Conservation (phyloP, 2,797 vertebrate species). For the Acipenser ruthenus region DNA sequence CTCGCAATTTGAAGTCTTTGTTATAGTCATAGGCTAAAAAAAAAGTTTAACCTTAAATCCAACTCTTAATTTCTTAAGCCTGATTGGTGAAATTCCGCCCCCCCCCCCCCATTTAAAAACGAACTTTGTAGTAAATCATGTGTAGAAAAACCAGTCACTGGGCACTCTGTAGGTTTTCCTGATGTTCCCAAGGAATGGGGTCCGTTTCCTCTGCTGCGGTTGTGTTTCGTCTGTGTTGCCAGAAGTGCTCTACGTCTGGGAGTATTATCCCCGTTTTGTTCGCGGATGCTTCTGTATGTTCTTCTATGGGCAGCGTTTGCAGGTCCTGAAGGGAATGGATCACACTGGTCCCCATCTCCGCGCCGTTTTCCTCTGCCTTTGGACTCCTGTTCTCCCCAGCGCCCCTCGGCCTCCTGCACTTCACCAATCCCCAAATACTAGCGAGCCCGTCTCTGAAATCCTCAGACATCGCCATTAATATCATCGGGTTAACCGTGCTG, state of each 20-base stretch:
- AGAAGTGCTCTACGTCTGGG: constrained; percentile 71
- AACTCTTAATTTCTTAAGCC: neutral
- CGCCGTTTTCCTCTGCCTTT: constrained; percentile 39
- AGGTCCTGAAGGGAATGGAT: constrained; percentile 27
- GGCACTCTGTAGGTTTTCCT: constrained; percentile 33
- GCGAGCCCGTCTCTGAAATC: constrained; percentile 56
- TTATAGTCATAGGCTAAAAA: too few relatives aligned
- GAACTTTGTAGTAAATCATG: neutral
- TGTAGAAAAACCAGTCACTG: neutral
- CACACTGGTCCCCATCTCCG: constrained; percentile 36
- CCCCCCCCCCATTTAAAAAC: too few relatives aligned
- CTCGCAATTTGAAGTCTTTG: too few relatives aligned
- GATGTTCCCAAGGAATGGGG: constrained; percentile 68
- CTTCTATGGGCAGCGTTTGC: constrained; percentile 3
- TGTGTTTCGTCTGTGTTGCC: constrained; percentile 65
- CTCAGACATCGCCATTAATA: constrained; percentile 57
- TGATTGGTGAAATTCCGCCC: neutral
- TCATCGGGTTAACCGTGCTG: constrained; percentile 52
- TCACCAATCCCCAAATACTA: constrained; percentile 35
- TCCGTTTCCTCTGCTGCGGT: constrained; percentile 53
- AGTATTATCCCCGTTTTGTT: constrained; percentile 44
- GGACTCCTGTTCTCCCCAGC: constrained; percentile 15
- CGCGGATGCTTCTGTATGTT: constrained; percentile 22
- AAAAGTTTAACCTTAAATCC: too few relatives aligned
- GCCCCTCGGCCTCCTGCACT: constrained; percentile 34